Base-by-base conservation (phyloP, 2,797 vertebrate species). In the Rhinichthys osculus region DNA sequence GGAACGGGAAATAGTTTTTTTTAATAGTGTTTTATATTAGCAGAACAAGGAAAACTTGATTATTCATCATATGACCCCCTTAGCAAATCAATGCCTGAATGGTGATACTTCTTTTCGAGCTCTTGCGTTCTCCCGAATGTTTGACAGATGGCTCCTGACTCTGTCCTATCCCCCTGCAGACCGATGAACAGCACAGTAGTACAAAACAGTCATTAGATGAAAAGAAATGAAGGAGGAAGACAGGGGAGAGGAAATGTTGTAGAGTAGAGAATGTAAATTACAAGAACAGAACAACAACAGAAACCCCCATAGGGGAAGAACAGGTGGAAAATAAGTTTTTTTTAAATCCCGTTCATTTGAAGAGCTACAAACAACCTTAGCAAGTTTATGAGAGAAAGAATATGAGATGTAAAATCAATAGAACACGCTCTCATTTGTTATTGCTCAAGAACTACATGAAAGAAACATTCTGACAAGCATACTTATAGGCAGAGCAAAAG, bases 201-300 rank as follows among this genome's bases (percentile, higher is more conserved):
- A 71, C 81, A 89, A 76, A 88, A 86, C 85, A 81, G 72, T 89
- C 87, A 88, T 90, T 90, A 88, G 82, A 90, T 33, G 59, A 59
- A 74, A 64, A 82, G 30, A 82, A 70, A 72, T 30, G 76, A 35
- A 86, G 80, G 80, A n/a, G 82, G 59, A 57, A 69, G 77, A 44
- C 59, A 77, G 72, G 5, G 35, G 66, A 86, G 40, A 70, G 72
- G 59, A 80, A 62, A 67, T 66, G 33, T 73, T 87, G 30, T 81
- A 67, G 72, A 83, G 77, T 78, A 54, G 66, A 79, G 67, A 86
- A 79, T 54, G 38, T 86, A 88, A 79, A 85, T 79, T 52, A 70
- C 52, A 59, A 52, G 69, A 66, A 85, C 13, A 47, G 50, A 83
- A 44, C 76, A 82, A 78, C 35, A 64, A 70, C 13, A 81, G 33